Conservation (phyloP, 1,140 invertebrate species). For the Drosophila auraria region DNA sequence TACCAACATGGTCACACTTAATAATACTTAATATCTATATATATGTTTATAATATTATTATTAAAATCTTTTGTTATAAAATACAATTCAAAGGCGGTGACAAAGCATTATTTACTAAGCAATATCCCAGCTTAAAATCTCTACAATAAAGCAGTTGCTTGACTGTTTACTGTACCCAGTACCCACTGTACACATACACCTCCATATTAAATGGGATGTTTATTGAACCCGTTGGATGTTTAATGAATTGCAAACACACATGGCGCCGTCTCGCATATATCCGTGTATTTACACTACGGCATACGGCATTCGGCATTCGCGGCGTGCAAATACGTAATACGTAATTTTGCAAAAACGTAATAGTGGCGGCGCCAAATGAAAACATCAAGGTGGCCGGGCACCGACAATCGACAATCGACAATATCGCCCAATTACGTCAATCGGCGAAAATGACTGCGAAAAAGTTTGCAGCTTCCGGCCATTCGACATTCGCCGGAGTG, state of each 20-base stretch:
- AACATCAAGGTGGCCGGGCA: constrained; percentile 31
- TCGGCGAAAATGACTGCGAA: constrained; percentile 24
- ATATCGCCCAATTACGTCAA: constrained; percentile 51
- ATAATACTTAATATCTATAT: too few species aligned
- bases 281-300: constrained; percentile 21
- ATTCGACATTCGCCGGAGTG: neutral
- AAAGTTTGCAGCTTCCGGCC: constrained; percentile 11
- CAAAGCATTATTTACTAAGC: too few species aligned
- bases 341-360: constrained; percentile 31
- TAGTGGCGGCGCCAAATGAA: constrained; percentile 53
- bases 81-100: too few species aligned
- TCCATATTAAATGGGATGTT: constrained; percentile 62
- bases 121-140: neutral
- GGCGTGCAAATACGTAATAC: constrained; percentile 42
- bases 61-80: too few species aligned
- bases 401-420: constrained; percentile 40
- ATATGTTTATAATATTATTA: too few species aligned
- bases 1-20: too few species aligned
- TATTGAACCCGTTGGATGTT: constrained; percentile 63
- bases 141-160: neutral
- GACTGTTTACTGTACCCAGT: constrained; percentile 34
- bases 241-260: constrained; percentile 72
- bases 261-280: constrained; percentile 1
- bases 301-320: constrained; percentile 25
- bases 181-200: constrained; percentile 4